phyloP scores from a whole-genome alignment of 2,888 invertebrate species.

The Tetragonula carbonaria region DNA sequence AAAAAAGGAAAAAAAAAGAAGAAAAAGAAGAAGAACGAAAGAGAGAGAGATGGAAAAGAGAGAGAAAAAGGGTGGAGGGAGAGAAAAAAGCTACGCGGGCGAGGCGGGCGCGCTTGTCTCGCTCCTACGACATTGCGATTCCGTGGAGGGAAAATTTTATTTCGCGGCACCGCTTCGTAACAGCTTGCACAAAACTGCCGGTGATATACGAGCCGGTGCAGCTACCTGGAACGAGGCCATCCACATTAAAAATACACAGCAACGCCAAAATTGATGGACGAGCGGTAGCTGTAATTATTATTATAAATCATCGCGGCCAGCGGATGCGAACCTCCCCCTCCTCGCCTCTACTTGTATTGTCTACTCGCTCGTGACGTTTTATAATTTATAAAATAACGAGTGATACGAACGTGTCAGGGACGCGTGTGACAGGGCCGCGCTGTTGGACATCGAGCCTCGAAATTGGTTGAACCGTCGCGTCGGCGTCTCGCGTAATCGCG shows the following conservation, averaged over 20 bases:
- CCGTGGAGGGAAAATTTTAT: slow-evolving; percentile 74
- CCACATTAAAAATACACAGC: slow-evolving; percentile 73
- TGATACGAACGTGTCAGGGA: too few relatives aligned
- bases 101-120: not conserved
- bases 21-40: not conserved
- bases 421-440: slow-evolving; percentile 3
- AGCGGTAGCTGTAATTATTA: slow-evolving; percentile 77
- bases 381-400: slow-evolving; percentile 16
- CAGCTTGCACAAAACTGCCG: slow-evolving; percentile 80
- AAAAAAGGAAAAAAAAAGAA: slow-evolving; percentile 13
- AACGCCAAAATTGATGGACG: slow-evolving; percentile 74
- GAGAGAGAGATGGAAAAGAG: slow-evolving; percentile 19
- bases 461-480: slow-evolving; percentile 14
- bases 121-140: slow-evolving; percentile 66
- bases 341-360: slow-evolving; percentile 52
- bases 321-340: slow-evolving; percentile 19
- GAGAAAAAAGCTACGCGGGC: not conserved
- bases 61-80: not conserved
- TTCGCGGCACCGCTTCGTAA: slow-evolving; percentile 76
- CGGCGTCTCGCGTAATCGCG: slow-evolving; percentile 6
- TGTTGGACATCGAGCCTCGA: slow-evolving; percentile 25
- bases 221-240: slow-evolving; percentile 73
- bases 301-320: slow-evolving; percentile 74
- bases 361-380: slow-evolving; percentile 57
- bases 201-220: slow-evolving; percentile 77